Evolutionary conservation across 2,113 vertebrate species (phyloP), one percentile per base, ranked within the genome.

Genomic region (Leucoraja erinaceus): DNA sequence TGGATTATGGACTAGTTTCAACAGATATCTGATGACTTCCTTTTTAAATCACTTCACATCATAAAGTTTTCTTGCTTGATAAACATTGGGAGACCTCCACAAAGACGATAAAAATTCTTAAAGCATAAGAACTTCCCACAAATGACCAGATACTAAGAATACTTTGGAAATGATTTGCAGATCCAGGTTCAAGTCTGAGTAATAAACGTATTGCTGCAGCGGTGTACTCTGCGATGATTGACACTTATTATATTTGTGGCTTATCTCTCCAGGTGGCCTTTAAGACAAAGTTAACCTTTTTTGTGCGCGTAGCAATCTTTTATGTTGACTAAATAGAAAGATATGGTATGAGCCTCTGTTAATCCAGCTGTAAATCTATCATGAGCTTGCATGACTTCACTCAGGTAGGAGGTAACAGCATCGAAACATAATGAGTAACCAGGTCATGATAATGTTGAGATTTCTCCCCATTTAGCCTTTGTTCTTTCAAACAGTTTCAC

Each of bases 401-500:
- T 72, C 90, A 91, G 90, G 90, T 91, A 91, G 90, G 90, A 91
- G 66, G 66, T 91, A 91, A 91, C 3, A 47, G 11, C 66, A 91
- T 91, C 68, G 25, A 72, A 70, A 72, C 9, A 14, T 91, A 91
- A 91, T 91, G 90, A 91, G 90, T 91, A 91, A 91, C 90, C 90
- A 47, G 90, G 68, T 20, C 61, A 74, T 91, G 90, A 74, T 91
- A 91, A 54, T 47, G 33, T 68, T 22, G 63, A 90, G 33, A 68
- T 72, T 38, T 91, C 22, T 91, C 66, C 72, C 33, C 22, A 33
- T 11, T 33, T 54, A 91, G 90, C 33, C 47, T 91, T 91, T 70
- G 20, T 88, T 72, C 66, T 91, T 72, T 72, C 20, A 74, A 76
- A 63, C 16, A 93, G 88, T 96, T 96, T 94, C 94, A 96, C 94